phyloP scores from a whole-genome alignment of 1,140 invertebrate species.

The Whitmania pigra region DNA sequence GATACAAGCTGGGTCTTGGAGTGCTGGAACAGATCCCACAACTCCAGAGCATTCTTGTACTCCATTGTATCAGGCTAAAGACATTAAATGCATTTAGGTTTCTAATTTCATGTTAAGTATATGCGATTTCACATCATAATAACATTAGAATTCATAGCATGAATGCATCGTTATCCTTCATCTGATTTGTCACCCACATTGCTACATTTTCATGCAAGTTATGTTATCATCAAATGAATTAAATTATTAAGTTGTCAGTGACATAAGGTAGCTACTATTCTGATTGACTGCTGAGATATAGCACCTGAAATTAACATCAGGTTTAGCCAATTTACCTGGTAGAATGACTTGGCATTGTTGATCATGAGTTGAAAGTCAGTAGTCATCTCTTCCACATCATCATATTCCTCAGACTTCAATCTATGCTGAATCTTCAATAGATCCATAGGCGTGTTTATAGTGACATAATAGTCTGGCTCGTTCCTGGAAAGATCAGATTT shows the following conservation, averaged over 20 bases:
- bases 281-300: too few species aligned
- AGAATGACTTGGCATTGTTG: slow-evolving; percentile 88
- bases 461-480: slow-evolving; percentile 47
- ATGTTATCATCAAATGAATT: too few species aligned
- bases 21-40: slow-evolving; percentile 70
- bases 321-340: slow-evolving; percentile 52
- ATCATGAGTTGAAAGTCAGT: slow-evolving; percentile 80
- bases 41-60: slow-evolving; percentile 74
- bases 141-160: too few species aligned
- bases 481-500: slow-evolving; percentile 30
- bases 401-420: slow-evolving; percentile 83
- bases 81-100: slow-evolving; percentile 1
- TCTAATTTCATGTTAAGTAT: not conserved
- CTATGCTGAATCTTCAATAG: slow-evolving; percentile 86
- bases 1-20: slow-evolving; percentile 35
- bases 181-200: too few species aligned
- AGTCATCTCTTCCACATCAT: slow-evolving; percentile 68
- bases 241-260: too few species aligned
- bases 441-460: slow-evolving; percentile 79
- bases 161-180: too few species aligned
- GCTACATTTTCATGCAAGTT: too few species aligned
- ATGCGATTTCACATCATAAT: too few species aligned
- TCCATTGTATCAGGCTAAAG: slow-evolving; percentile 52
- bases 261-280: too few species aligned
- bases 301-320: not conserved